phyloP scores from a whole-genome alignment of 2,113 vertebrate genomes.

The Microcebus jonahi region DNA sequence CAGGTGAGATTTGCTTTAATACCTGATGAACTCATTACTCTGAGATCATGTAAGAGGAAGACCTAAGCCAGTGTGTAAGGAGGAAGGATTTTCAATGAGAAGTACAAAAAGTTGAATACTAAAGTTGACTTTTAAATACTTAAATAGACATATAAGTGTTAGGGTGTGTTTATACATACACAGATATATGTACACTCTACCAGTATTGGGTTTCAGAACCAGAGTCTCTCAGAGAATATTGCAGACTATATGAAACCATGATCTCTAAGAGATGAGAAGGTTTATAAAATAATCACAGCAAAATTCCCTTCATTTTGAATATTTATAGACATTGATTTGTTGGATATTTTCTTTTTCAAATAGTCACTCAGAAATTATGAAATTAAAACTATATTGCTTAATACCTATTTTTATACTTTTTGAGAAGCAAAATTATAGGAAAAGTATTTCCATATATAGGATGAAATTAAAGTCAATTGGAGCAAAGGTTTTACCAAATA shows the following conservation, averaged over 20 bases:
- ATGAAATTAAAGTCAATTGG: background rate
- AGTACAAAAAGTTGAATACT: background rate
- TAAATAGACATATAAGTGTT: background rate
- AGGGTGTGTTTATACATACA: background rate
- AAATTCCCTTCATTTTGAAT: background rate
- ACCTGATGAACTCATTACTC: background rate
- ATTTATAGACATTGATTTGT: background rate
- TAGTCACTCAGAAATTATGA: background rate
- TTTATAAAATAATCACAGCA: background rate
- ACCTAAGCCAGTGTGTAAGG: background rate
- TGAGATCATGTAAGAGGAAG: background rate
- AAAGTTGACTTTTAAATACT: background rate
- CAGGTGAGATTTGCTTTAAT: background rate
- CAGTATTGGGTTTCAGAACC: background rate
- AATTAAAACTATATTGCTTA: background rate
- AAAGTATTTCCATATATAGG: background rate
- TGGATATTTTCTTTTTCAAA: background rate
- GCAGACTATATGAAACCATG: background rate
- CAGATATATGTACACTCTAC: rapidly evolving
- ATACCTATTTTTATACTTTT: background rate
- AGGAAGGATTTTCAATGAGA: background rate
- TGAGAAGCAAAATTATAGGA: background rate
- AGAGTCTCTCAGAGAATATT: background rate
- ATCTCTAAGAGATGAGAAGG: background rate
- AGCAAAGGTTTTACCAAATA: background rate